Conservation (phyloP, 2,888 invertebrate genomes). For the Megamerina dolium region DNA sequence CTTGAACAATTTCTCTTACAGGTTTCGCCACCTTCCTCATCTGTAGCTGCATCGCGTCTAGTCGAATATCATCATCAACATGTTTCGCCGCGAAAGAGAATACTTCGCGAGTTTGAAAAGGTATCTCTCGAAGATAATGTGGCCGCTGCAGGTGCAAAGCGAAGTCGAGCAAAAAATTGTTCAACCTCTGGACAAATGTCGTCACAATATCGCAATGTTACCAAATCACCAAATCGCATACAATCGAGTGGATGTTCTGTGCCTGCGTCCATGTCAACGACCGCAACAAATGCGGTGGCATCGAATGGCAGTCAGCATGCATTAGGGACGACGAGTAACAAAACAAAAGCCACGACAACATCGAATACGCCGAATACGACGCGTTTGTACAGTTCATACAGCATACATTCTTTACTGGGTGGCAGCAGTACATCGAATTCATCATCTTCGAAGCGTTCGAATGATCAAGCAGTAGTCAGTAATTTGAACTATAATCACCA, state of each 20-base stretch:
- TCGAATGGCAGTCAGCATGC: constrained; percentile 9
- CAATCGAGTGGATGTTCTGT: background rate
- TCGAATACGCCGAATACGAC: constrained; percentile 26
- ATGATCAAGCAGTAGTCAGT: constrained; percentile 35
- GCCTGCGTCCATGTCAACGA: constrained; percentile 2
- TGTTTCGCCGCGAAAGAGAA: constrained; percentile 77
- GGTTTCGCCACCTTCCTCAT: constrained; percentile 39
- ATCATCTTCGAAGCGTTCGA: constrained; percentile 26
- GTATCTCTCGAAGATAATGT: constrained; percentile 58
- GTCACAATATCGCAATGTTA: constrained; percentile 49
- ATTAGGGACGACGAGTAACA: constrained; percentile 7
- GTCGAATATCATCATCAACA: constrained; percentile 48
- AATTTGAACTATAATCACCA: constrained; percentile 25
- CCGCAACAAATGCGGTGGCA: constrained; percentile 9
- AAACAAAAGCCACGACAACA: constrained; percentile 18
- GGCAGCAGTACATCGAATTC: constrained; percentile 25
- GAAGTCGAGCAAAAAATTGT: constrained; percentile 51
- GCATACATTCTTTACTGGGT: constrained; percentile 76
- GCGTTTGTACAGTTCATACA: constrained; percentile 67
- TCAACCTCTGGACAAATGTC: constrained; percentile 3
- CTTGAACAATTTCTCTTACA: constrained; percentile 11
- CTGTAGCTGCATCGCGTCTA: constrained; percentile 39
- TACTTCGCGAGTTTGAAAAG: constrained; percentile 74
- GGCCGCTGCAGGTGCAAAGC: constrained; percentile 48
- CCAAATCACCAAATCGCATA: constrained; percentile 13